Evolutionary conservation across 1,140 invertebrate genomes (phyloP).

Genomic region (Arion vulgaris): DNA sequence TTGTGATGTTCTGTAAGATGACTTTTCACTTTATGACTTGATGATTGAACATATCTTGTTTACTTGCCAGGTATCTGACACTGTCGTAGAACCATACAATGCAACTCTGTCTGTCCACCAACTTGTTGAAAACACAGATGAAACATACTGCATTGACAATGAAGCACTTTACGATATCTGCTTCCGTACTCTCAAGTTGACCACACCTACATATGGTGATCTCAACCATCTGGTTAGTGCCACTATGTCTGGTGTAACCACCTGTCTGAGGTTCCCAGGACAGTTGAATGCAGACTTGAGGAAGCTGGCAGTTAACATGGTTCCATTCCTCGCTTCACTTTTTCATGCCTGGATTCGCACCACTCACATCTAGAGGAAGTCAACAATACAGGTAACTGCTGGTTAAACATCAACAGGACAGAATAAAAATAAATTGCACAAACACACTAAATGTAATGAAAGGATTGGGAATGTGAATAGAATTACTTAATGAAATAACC

Average conservation of each 20-base stretch:
- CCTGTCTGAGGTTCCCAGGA: slow-evolving; percentile 81
- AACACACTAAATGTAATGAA: no score
- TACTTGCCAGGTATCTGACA: slow-evolving; percentile 71
- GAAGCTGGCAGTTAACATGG: slow-evolving; percentile 75
- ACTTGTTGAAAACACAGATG: slow-evolving; percentile 78
- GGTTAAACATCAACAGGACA: no score
- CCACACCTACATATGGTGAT: slow-evolving; percentile 16
- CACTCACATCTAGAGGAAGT: slow-evolving; percentile 76
- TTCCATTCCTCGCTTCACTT: slow-evolving; percentile 81
- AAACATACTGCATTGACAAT: slow-evolving; percentile 23
- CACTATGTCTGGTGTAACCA: slow-evolving; percentile 82
- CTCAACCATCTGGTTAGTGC: slow-evolving; percentile 65
- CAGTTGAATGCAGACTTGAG: slow-evolving; percentile 88
- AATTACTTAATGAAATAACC: no score
- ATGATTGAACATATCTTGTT: no score
- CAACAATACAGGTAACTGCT: slow-evolving; percentile 71
- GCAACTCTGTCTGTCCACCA: slow-evolving; percentile 82
- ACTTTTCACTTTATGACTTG: no score
- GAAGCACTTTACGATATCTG: slow-evolving; percentile 62
- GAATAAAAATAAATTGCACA: no score
- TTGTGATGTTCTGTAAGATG: no score
- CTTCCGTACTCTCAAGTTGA: slow-evolving; percentile 83
- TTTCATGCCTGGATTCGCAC: slow-evolving; percentile 85
- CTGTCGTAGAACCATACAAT: slow-evolving; percentile 62
- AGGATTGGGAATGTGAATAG: no score